Evolutionary conservation across 2,113 vertebrate species (phyloP).

Genomic region (Platysternon megacephalum): DNA sequence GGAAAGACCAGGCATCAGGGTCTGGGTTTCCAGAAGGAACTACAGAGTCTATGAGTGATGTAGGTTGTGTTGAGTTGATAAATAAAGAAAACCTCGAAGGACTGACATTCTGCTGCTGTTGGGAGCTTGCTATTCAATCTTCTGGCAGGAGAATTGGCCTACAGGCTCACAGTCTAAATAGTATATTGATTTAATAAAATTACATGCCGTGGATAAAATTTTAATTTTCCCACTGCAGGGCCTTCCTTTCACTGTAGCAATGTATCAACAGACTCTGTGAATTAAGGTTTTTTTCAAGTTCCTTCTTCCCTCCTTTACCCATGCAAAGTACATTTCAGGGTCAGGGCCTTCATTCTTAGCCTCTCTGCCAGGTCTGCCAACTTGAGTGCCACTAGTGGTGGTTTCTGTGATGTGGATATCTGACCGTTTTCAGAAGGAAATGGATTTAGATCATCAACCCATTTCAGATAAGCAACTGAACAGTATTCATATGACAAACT

Average conservation of each 20-base stretch:
- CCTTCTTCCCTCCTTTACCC: background rate
- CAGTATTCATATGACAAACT: accelerated
- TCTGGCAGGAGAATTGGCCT: background rate
- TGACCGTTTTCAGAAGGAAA: background rate
- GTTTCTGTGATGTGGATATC: background rate
- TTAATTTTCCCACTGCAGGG: background rate
- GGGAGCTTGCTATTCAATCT: background rate
- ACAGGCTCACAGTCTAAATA: background rate
- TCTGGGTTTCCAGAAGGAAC: background rate
- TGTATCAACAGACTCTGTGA: background rate
- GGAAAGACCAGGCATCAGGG: background rate
- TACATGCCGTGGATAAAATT: background rate
- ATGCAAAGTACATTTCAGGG: background rate
- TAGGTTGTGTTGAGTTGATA: background rate
- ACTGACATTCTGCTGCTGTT: background rate
- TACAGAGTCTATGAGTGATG: background rate
- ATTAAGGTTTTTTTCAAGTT: background rate
- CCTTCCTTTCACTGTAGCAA: background rate
- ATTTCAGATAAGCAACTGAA: background rate
- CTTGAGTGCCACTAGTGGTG: accelerated
- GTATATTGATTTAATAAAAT: background rate
- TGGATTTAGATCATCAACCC: background rate
- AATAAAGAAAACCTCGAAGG: constrained; percentile 1
- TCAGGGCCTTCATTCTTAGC: background rate
- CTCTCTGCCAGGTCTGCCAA: background rate